These are phyloP conservation scores for Columba janthina DNA, from an alignment of 2,113 vertebrate genomes.

Conservation along the genomic window DNA sequence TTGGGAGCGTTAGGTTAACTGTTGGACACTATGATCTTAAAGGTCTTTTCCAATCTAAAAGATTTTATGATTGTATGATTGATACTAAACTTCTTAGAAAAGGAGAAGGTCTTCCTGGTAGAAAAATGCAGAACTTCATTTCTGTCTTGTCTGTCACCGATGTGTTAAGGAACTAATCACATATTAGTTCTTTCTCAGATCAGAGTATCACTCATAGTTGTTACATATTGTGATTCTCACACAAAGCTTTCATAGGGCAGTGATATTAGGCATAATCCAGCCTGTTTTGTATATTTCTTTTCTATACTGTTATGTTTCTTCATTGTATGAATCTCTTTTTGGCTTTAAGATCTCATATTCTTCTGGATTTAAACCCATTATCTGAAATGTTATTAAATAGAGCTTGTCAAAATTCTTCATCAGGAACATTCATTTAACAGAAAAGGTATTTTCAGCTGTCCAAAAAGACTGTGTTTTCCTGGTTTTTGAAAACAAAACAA, in stretches of 20 bases:
- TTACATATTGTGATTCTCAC: neutral
- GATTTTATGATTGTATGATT: neutral
- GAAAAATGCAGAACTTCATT: neutral
- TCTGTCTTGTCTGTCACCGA: neutral
- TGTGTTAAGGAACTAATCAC: neutral
- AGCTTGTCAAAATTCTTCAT: neutral
- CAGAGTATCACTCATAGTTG: neutral
- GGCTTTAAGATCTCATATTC: neutral
- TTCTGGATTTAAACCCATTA: neutral
- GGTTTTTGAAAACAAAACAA: neutral
- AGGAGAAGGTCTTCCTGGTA: neutral
- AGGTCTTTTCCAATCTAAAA: no score
- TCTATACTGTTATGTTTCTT: neutral
- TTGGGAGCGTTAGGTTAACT: no score
- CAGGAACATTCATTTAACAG: neutral
- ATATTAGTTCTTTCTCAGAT: neutral
- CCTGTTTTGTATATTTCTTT: neutral
- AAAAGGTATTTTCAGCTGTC: neutral
- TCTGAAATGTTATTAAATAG: neutral
- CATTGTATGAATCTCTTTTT: neutral
- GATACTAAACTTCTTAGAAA: neutral
- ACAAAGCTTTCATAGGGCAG: neutral
- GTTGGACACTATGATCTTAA: no score
- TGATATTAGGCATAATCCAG: neutral
- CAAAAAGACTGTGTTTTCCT: neutral